These are phyloP conservation scores for Lepidothrix coronata DNA, from an alignment of 2,113 vertebrate species.

Conservation along the genomic window DNA sequence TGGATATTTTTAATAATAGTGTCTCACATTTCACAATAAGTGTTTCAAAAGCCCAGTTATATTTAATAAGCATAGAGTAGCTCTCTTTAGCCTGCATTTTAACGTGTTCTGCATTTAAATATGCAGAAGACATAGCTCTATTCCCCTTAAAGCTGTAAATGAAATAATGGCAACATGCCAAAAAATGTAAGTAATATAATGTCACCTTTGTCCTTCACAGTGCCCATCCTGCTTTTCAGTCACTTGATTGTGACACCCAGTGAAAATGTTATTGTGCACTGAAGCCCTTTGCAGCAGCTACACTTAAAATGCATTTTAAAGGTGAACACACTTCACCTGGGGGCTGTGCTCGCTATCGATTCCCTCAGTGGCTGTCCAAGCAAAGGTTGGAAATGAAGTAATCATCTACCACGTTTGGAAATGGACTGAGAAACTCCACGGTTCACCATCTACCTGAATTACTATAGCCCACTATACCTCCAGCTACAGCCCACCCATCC, in stretches of 20 bases:
- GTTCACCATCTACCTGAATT: constrained; percentile 13
- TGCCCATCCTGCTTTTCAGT: background rate
- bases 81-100: constrained; percentile 29
- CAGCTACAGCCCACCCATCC: background rate
- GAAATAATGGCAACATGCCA: background rate
- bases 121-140: background rate
- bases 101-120: constrained; percentile 11
- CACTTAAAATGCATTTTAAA: constrained; percentile 39
- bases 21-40: constrained; percentile 2
- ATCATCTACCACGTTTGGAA: constrained; percentile 7
- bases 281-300: background rate
- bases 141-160: background rate
- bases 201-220: constrained; percentile 2
- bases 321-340: background rate
- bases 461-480: background rate
- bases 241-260: background rate
- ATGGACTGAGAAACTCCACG: constrained; percentile 4
- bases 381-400: constrained; percentile 25
- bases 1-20: background rate
- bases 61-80: background rate
- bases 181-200: background rate
- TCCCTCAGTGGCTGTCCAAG: constrained; percentile 9
- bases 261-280: constrained; percentile 14
- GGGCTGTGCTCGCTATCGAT: background rate
- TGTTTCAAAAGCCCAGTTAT: background rate